These are phyloP conservation scores for Metalampra italica DNA, from an alignment of 2,888 invertebrate species.

Conservation along the genomic window DNA sequence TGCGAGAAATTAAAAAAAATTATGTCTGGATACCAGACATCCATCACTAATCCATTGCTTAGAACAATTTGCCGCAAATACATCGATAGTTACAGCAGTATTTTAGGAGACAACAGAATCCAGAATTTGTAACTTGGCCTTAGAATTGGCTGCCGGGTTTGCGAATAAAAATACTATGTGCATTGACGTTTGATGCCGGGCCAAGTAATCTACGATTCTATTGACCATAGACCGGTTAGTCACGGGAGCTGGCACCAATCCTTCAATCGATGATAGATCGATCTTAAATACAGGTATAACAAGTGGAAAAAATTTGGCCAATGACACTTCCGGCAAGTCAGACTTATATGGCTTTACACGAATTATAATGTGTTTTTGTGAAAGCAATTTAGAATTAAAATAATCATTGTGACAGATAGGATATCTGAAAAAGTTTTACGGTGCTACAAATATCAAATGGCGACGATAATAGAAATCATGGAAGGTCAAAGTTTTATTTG, in stretches of 20 bases:
- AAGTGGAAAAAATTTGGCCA: constrained; percentile 4
- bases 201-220: constrained; percentile 48
- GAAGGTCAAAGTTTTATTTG: too few relatives aligned
- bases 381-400: neutral
- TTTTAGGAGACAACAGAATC: constrained; percentile 10
- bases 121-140: constrained; percentile 14
- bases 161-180: constrained; percentile 39
- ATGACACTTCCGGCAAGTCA: neutral
- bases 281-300: constrained; percentile 9
- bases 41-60: too few relatives aligned
- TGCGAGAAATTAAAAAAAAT: too few relatives aligned
- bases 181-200: constrained; percentile 55
- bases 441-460: too few relatives aligned
- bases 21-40: too few relatives aligned
- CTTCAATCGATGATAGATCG: constrained; percentile 27
- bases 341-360: neutral
- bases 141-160: constrained; percentile 15
- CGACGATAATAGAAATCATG: too few relatives aligned
- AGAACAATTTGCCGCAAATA: too few relatives aligned
- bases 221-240: constrained; percentile 34
- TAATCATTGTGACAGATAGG: neutral
- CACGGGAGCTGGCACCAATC: constrained; percentile 35
- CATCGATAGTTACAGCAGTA: too few relatives aligned
- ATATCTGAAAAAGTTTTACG: too few relatives aligned
- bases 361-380: neutral